These are phyloP conservation scores for Pithys albifrons DNA, from an alignment of 2,113 vertebrate species.

Conservation along the genomic window DNA sequence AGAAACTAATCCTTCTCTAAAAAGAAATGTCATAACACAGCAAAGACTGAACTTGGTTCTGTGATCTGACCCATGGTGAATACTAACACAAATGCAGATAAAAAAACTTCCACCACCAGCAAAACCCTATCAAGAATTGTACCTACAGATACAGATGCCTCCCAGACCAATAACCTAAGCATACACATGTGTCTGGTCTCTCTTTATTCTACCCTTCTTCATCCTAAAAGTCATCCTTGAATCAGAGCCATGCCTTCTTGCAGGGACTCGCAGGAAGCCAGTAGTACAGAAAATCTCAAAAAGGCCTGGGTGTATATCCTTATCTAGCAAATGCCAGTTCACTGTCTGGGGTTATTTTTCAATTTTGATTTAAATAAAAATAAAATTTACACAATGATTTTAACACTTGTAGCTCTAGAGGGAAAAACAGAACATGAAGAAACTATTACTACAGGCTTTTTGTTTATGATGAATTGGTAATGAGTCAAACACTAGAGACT, in stretches of 20 bases:
- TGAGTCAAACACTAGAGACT: background rate
- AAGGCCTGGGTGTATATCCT: background rate
- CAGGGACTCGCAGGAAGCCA: background rate
- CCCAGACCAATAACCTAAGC: background rate
- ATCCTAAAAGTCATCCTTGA: background rate
- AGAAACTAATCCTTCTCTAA: background rate
- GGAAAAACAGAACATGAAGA: background rate
- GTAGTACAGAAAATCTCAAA: background rate
- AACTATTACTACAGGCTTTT: background rate
- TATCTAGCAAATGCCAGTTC: background rate
- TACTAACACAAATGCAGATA: background rate
- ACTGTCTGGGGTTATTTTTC: background rate
- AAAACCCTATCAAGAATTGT: background rate
- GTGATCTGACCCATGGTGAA: background rate
- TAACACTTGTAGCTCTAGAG: background rate
- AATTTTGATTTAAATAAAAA: background rate
- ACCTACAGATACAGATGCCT: background rate
- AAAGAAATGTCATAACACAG: background rate
- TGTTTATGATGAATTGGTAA: background rate
- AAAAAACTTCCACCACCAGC: background rate
- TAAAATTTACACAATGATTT: background rate
- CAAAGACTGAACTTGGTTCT: background rate
- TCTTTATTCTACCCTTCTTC: background rate
- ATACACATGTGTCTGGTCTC: fast-evolving
- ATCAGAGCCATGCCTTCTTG: background rate